A percentile compares a stretch with the other conserved stretches of the same genome.
These are phyloP conservation scores for Thamnophis elegans DNA, from an alignment of 2,797 vertebrate genomes.

Conservation along the genomic window DNA sequence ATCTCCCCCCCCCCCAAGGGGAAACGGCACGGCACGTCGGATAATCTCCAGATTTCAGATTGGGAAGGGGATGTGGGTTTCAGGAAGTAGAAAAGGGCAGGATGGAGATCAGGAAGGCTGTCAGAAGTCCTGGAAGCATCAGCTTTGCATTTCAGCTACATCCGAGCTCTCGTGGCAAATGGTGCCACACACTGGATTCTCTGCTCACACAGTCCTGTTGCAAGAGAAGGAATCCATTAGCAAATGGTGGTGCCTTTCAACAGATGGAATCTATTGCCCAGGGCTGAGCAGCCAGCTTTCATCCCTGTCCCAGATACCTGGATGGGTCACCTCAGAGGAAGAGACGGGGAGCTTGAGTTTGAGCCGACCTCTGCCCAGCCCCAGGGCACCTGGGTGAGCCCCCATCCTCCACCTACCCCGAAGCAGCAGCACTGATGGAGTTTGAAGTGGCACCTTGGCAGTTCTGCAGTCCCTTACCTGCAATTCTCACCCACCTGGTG, in stretches of 20 bases:
- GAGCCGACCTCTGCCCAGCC: background rate
- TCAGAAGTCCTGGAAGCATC: background rate
- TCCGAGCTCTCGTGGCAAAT: background rate
- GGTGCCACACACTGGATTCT: background rate
- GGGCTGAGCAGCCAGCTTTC: background rate
- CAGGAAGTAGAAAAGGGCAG: background rate
- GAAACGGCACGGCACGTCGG: fast-evolving
- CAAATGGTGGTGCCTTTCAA: background rate
- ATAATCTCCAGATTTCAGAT: background rate
- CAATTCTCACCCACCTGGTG: background rate
- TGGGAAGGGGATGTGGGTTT: background rate
- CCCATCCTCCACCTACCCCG: background rate
- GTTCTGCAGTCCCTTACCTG: background rate
- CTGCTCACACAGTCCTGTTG: background rate
- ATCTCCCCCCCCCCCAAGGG: background rate
- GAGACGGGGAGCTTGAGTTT: background rate
- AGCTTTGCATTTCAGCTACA: background rate
- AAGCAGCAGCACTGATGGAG: background rate
- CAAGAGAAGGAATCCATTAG: background rate
- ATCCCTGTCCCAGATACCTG: background rate
- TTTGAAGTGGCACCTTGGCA: background rate
- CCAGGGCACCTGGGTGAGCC: background rate
- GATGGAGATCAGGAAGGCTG: background rate
- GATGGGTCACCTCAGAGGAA: background rate
- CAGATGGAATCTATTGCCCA: background rate